Conservation (phyloP, 2,113 vertebrate genomes). For the Suricata suricatta region DNA sequence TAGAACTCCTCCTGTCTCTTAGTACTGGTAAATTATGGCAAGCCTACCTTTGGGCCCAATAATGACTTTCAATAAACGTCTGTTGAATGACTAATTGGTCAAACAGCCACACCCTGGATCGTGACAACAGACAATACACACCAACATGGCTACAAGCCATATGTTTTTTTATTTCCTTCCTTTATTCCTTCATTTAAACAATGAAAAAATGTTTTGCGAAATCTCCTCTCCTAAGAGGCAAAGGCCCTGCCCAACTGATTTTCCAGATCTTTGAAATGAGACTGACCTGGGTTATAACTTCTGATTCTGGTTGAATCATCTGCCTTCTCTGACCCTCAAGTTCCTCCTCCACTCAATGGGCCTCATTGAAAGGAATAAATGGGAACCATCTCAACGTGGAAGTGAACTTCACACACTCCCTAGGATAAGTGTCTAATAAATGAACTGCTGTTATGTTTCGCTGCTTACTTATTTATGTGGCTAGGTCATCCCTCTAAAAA, state of each 20-base stretch:
- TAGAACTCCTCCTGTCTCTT: background rate
- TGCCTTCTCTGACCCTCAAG: background rate
- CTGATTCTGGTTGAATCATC: background rate
- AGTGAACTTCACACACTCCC: background rate
- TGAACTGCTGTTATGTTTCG: background rate
- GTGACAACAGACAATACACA: background rate
- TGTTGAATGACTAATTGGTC: background rate
- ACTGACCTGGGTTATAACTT: background rate
- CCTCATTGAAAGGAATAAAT: background rate
- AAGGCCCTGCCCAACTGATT: background rate
- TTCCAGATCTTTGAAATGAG: background rate
- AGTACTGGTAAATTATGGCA: background rate
- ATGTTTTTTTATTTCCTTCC: background rate
- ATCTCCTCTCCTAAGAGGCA: background rate
- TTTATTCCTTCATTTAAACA: background rate
- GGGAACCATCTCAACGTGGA: background rate
- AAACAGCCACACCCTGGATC: background rate
- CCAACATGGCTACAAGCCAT: background rate
- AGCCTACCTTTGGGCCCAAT: background rate
- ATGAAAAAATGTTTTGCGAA: background rate
- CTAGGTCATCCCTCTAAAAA: background rate
- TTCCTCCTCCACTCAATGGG: background rate
- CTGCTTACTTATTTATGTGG: background rate
- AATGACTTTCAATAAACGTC: background rate
- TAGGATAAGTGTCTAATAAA: background rate